phyloP scores from a whole-genome alignment of 2,797 vertebrate genomes.

The Naso thynnoides region DNA sequence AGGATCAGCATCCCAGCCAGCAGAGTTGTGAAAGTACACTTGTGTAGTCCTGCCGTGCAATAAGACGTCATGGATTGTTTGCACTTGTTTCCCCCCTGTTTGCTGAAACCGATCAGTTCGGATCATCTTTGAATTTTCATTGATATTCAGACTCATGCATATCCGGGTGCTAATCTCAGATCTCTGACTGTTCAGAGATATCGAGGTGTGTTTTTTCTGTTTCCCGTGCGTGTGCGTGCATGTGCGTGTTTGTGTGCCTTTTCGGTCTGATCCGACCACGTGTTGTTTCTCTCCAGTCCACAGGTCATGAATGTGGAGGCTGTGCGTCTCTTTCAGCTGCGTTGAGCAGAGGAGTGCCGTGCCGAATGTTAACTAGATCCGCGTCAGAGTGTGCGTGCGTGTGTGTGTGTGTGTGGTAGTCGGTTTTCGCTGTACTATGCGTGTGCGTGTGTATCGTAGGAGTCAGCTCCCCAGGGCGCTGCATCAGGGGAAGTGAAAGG shows the following conservation, averaged over 20 bases:
- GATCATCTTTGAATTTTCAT: constrained; percentile 13
- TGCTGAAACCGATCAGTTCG: constrained; percentile 23
- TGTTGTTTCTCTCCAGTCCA: constrained; percentile 60
- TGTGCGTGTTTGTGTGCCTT: constrained; percentile 24
- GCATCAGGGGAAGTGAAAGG: constrained; percentile 42
- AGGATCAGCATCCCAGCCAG: no score
- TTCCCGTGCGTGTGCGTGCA: background rate
- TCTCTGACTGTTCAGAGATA: constrained; percentile 16
- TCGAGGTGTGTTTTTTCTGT: constrained; percentile 32
- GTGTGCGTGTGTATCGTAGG: constrained; percentile 15
- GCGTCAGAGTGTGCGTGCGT: constrained; percentile 31
- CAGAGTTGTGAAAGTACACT: background rate
- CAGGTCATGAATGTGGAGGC: constrained; percentile 71
- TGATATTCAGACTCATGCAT: constrained; percentile 11
- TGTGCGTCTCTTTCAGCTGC: constrained; percentile 75
- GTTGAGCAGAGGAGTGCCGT: constrained; percentile 72
- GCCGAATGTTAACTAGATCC: constrained; percentile 82
- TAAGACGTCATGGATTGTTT: constrained; percentile 28
- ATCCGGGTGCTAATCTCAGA: constrained; percentile 18
- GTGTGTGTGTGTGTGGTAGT: constrained; percentile 10
- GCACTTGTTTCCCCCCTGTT: constrained; percentile 1
- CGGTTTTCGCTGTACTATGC: constrained; percentile 41
- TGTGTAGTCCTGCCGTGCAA: background rate
- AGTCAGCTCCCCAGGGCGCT: constrained; percentile 66
- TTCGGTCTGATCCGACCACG: constrained; percentile 39